Conservation (phyloP, 1,140 invertebrate species). For the Pseudobourletiella spinata region DNA sequence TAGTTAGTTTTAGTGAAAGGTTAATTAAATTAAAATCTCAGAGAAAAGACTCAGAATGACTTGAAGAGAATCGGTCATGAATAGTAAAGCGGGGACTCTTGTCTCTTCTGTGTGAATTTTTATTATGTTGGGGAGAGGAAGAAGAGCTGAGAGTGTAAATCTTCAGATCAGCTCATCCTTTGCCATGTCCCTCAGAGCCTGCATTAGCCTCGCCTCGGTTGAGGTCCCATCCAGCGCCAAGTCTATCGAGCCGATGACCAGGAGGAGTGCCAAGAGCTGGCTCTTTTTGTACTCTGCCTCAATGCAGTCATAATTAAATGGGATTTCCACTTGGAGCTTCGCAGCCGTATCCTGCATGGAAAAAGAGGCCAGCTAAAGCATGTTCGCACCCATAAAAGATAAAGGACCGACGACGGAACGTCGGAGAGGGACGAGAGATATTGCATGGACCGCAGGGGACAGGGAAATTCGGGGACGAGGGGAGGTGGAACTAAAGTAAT, state of each 20-base stretch:
- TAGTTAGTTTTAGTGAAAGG: too few relatives aligned
- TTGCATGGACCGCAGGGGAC: neutral
- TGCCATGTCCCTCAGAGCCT: constrained; percentile 30
- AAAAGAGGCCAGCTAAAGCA: neutral
- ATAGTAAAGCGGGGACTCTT: too few relatives aligned
- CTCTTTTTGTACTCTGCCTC: constrained; percentile 56
- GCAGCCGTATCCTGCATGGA: constrained; percentile 21
- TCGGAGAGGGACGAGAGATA: too few relatives aligned
- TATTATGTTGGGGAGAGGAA: too few relatives aligned
- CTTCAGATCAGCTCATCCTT: constrained; percentile 28
- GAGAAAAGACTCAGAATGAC: too few relatives aligned
- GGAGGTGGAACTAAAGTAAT: neutral
- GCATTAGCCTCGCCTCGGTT: constrained; percentile 28
- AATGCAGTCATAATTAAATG: constrained; percentile 26
- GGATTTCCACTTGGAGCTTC: constrained; percentile 45
- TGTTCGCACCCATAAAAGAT: too few relatives aligned
- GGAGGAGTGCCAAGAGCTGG: constrained; percentile 58
- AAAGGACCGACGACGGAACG: too few relatives aligned
- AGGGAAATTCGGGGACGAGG: neutral
- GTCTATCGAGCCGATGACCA: constrained; percentile 70
- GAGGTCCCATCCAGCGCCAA: constrained; percentile 20
- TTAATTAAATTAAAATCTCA: too few relatives aligned
- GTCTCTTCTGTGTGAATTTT: too few relatives aligned
- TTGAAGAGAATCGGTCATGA: too few relatives aligned
- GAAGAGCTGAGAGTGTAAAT: too few relatives aligned